These are phyloP conservation scores for Mechanitis mazaeus DNA, from an alignment of 2,888 invertebrate genomes.

Conservation along the genomic window DNA sequence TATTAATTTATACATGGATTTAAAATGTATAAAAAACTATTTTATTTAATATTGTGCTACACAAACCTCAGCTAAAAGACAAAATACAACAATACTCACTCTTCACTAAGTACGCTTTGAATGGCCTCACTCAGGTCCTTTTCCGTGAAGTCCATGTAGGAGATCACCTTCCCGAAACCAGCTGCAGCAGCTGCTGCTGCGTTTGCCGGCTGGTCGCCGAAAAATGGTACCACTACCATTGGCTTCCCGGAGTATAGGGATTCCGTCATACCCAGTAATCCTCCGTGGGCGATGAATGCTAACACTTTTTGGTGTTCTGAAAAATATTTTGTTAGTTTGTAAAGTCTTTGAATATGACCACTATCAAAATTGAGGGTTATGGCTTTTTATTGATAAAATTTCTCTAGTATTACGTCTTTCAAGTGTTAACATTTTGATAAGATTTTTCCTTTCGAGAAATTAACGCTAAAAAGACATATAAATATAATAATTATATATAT, in stretches of 20 bases:
- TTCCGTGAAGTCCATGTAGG: constrained; percentile 70
- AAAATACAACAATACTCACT: constrained; percentile 54
- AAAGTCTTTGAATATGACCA: not conserved
- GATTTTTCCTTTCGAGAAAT: too few relatives aligned
- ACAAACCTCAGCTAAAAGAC: too few relatives aligned
- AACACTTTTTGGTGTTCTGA: constrained; percentile 78
- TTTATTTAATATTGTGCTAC: too few relatives aligned
- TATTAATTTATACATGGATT: too few relatives aligned
- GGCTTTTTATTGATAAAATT: too few relatives aligned
- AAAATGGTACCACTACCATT: constrained; percentile 78
- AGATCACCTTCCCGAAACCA: constrained; percentile 72
- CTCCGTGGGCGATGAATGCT: constrained; percentile 78
- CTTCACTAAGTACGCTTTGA: constrained; percentile 68
- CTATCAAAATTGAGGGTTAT: too few relatives aligned
- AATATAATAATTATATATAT: too few relatives aligned
- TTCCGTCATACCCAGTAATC: constrained; percentile 78
- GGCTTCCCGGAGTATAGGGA: constrained; percentile 78
- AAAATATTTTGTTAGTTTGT: constrained; percentile 17
- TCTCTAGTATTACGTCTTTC: too few relatives aligned
- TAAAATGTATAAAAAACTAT: too few relatives aligned
- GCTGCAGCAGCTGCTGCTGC: constrained; percentile 66
- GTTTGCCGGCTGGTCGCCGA: constrained; percentile 78
- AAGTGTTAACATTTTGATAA: too few relatives aligned
- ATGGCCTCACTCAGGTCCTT: constrained; percentile 67
- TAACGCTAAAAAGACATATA: too few relatives aligned